Conservation (phyloP, 2,113 vertebrate species). For the Morone saxatilis region DNA sequence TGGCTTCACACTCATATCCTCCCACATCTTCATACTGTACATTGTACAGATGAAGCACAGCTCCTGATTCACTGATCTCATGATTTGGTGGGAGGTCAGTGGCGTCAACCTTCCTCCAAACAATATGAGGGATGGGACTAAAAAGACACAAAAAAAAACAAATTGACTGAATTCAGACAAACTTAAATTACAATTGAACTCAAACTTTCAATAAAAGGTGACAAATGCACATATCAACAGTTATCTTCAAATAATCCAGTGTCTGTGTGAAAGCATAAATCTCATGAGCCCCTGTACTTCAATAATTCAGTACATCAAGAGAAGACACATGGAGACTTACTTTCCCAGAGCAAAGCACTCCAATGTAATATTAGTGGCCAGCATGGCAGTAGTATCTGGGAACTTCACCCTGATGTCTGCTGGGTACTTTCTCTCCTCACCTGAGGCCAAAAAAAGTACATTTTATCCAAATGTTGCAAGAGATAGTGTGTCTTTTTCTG, state of each 20-base stretch:
- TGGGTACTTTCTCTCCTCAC: constrained; percentile 90
- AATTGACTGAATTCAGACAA: neutral
- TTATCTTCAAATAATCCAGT: neutral
- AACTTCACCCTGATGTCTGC: constrained; percentile 95
- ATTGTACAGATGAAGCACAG: constrained; percentile 94
- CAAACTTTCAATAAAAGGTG: neutral
- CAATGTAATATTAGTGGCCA: constrained; percentile 94
- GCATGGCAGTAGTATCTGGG: constrained; percentile 90
- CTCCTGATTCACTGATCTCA: constrained; percentile 92
- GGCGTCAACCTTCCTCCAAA: constrained; percentile 93
- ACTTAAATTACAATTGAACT: neutral
- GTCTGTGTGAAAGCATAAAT: neutral
- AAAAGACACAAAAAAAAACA: neutral
- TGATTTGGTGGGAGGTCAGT: constrained; percentile 91
- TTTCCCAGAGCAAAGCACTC: constrained; percentile 99
- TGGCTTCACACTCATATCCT: constrained; percentile 94
- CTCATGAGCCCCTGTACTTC: neutral
- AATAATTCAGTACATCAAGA: neutral
- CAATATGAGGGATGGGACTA: constrained; percentile 95
- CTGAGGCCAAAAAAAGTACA: constrained; percentile 66
- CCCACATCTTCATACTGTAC: constrained; percentile 97
- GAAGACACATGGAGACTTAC: constrained; percentile 83
- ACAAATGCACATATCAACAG: neutral
- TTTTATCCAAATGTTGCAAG: neutral
- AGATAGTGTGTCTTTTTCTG: too few relatives aligned